Percentiles rank a stretch among this genome's conserved stretches.
phyloP scores from a whole-genome alignment of 2,797 vertebrate genomes.

The Pangasius djambal region DNA sequence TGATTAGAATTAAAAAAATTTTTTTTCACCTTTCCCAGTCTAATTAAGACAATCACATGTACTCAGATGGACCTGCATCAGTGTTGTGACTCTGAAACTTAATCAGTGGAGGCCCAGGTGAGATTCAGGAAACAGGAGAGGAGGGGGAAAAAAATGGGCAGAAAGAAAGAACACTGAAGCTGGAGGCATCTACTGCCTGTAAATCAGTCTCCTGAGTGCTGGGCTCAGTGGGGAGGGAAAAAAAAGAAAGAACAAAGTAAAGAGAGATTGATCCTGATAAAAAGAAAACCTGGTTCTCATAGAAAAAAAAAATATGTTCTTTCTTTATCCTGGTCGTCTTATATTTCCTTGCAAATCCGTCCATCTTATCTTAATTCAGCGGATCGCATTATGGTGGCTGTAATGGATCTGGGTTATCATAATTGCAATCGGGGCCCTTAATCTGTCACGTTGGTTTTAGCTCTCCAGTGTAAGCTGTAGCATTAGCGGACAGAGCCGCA shows the following conservation, averaged over 20 bases:
- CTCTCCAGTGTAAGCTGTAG: constrained; percentile 48
- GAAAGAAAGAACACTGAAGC: constrained; percentile 62
- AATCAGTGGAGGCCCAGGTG: constrained; percentile 47
- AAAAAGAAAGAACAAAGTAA: constrained; percentile 5
- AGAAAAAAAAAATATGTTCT: constrained; percentile 21
- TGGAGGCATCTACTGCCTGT: constrained; percentile 68
- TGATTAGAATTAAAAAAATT: not conserved
- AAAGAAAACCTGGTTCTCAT: constrained; percentile 36
- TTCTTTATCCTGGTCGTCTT: constrained; percentile 3
- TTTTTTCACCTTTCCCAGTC: not conserved
- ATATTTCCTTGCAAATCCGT: constrained; percentile 47
- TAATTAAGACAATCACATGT: not conserved
- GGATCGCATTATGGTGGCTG: constrained; percentile 54
- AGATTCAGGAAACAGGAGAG: constrained; percentile 21
- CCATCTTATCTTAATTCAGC: constrained; percentile 59
- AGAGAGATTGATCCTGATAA: constrained; percentile 27
- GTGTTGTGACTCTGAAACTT: constrained; percentile 1
- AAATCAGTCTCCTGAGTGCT: constrained; percentile 59
- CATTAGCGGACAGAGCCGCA: constrained; percentile 48
- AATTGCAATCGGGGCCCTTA: constrained; percentile 66
- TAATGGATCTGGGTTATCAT: constrained; percentile 71
- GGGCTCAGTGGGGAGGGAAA: not conserved
- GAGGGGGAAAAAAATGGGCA: constrained; percentile 41
- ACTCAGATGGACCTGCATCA: not conserved
- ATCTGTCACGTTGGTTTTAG: constrained; percentile 61